These are phyloP conservation scores for Euclidia mi DNA, from an alignment of 2,888 invertebrate species.

Conservation along the genomic window DNA sequence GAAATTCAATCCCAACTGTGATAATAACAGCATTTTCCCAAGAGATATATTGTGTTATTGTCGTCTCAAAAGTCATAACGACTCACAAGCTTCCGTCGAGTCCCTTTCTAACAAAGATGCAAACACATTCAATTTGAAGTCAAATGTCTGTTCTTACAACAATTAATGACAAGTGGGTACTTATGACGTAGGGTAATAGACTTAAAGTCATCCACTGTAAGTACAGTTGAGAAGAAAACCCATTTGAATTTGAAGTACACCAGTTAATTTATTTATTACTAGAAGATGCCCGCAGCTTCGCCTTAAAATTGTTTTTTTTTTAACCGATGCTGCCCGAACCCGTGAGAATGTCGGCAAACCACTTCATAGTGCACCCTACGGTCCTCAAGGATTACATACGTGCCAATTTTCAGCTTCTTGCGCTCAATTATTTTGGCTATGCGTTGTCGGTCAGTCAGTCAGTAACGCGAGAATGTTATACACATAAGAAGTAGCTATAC, in stretches of 20 bases:
- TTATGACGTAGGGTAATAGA: neutral
- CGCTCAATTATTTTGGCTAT: too few relatives aligned
- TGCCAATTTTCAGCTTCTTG: too few relatives aligned
- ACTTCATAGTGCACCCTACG: too few relatives aligned
- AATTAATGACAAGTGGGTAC: neutral
- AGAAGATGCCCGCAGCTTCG: too few relatives aligned
- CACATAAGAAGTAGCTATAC: too few relatives aligned
- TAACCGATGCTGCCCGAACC: too few relatives aligned
- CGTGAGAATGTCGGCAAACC: too few relatives aligned
- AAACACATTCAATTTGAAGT: constrained; percentile 1
- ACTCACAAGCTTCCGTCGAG: neutral
- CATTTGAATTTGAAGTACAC: neutral
- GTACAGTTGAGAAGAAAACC: constrained; percentile 3
- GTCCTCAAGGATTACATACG: too few relatives aligned
- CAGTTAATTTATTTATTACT: neutral
- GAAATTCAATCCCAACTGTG: neutral
- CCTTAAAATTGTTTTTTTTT: too few relatives aligned
- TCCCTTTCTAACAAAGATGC: neutral
- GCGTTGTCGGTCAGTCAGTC: too few relatives aligned
- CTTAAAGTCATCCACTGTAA: neutral
- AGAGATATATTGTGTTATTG: constrained; percentile 2
- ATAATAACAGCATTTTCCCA: constrained; percentile 1
- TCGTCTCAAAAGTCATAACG: neutral
- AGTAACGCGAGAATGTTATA: too few relatives aligned
- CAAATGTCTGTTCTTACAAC: neutral